phyloP scores from a whole-genome alignment of 2,113 vertebrate genomes.

The Dromaius novaehollandiae region DNA sequence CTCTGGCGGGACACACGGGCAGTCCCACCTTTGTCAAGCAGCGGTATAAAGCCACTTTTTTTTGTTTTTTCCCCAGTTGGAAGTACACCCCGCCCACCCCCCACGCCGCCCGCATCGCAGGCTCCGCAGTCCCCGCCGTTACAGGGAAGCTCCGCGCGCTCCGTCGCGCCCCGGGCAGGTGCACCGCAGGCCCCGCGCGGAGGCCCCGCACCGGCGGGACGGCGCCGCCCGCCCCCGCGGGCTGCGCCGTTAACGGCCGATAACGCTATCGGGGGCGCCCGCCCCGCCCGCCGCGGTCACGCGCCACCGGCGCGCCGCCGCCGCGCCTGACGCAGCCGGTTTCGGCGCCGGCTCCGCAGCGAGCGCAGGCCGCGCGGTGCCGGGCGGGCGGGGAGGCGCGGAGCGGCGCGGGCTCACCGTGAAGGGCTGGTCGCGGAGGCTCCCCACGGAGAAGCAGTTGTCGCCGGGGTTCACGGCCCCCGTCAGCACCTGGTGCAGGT shows the following conservation, averaged over 20 bases:
- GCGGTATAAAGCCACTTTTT: no score
- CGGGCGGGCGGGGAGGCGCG: background rate
- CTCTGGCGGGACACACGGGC: background rate
- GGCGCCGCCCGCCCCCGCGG: background rate
- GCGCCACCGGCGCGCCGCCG: no score
- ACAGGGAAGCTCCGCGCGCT: background rate
- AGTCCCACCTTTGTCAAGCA: background rate
- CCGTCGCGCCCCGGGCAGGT: background rate
- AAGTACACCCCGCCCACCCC: background rate
- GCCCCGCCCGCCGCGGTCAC: background rate
- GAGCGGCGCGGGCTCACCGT: conserved; percentile 80
- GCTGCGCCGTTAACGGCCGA: background rate
- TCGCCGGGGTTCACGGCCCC: conserved; percentile 96
- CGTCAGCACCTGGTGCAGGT: conserved; percentile 96
- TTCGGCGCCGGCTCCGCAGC: background rate
- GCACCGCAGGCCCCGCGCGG: background rate
- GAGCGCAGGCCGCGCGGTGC: no score
- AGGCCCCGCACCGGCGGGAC: background rate
- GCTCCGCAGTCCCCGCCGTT: background rate
- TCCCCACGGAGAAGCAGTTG: conserved; percentile 93
- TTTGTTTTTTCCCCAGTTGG: background rate
- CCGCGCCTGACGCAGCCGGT: background rate
- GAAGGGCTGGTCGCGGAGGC: conserved; percentile 86
- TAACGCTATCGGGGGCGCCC: no score
- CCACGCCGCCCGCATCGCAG: background rate